Evolutionary conservation across 1,140 invertebrate genomes (phyloP).

Genomic region (Bombus vancouverensis): DNA sequence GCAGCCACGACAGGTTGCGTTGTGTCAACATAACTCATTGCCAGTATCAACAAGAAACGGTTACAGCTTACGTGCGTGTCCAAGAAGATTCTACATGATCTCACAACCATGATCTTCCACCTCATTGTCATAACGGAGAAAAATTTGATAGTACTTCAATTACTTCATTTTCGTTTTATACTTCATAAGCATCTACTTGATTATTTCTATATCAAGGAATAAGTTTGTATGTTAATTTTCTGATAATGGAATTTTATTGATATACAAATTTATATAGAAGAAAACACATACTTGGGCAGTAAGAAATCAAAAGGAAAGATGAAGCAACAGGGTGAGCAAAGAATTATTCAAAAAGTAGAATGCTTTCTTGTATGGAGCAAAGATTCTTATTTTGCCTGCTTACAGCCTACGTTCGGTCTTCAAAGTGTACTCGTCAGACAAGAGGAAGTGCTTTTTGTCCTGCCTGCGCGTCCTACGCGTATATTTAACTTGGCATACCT

Average conservation of each 20-base stretch:
- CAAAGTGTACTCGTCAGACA: constrained; percentile 57
- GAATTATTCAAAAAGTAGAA: constrained; percentile 13
- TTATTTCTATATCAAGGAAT: not conserved
- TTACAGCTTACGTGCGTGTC: constrained; percentile 19
- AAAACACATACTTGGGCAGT: not conserved
- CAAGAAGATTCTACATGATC: constrained; percentile 21
- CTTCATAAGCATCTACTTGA: not conserved
- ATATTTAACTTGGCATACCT: constrained; percentile 68
- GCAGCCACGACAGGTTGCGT: constrained; percentile 49
- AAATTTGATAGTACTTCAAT: not conserved
- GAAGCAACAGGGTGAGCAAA: not conserved
- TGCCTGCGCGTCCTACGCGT: constrained; percentile 63
- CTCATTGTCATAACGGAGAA: not conserved
- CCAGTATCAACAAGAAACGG: constrained; percentile 71
- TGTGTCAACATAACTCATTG: constrained; percentile 69
- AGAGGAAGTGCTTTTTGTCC: constrained; percentile 65
- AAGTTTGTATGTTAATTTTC: not conserved
- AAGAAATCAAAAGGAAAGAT: not conserved
- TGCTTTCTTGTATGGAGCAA: constrained; percentile 28
- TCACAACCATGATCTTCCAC: not conserved
- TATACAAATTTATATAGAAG: not conserved
- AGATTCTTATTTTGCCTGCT: constrained; percentile 51
- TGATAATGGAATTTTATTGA: not conserved
- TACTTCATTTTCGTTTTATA: not conserved
- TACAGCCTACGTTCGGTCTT: constrained; percentile 57